Percentiles rank a stretch among this genome's conserved stretches.
phyloP scores from a whole-genome alignment of 2,888 invertebrate genomes.

The Fragum sueziense region DNA sequence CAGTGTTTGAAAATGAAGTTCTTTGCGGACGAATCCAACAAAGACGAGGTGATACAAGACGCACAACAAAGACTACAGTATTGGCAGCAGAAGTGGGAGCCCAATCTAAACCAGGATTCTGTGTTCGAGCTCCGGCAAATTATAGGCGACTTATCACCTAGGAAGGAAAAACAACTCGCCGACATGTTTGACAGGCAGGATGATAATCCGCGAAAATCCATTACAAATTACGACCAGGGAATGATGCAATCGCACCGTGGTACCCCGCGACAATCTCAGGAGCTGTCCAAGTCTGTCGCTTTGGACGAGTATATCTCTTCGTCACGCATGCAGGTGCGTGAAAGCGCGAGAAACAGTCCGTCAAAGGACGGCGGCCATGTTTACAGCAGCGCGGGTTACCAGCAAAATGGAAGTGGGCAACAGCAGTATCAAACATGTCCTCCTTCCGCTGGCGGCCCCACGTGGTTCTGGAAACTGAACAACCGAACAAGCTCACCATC shows the following conservation, averaged over 20 bases:
- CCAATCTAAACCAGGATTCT: constrained; percentile 26
- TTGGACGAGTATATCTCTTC: background rate
- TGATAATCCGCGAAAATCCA: background rate
- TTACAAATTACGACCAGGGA: background rate
- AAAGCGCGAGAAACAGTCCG: constrained; percentile 12
- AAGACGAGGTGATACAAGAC: constrained; percentile 26
- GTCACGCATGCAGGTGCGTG: background rate
- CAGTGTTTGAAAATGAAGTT: constrained; percentile 40
- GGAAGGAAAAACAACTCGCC: background rate
- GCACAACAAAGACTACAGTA: constrained; percentile 24
- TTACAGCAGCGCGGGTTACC: background rate
- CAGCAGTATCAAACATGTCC: background rate
- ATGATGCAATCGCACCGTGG: background rate
- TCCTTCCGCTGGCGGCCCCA: background rate
- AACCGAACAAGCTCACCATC: background rate
- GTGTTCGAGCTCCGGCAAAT: constrained; percentile 33
- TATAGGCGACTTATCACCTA: constrained; percentile 15
- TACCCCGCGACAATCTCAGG: background rate
- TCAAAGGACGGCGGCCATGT: background rate
- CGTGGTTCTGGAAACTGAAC: constrained; percentile 1
- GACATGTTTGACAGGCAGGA: constrained; percentile 14
- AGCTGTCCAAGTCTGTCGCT: background rate
- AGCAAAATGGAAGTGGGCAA: background rate
- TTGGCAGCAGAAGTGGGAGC: constrained; percentile 39
- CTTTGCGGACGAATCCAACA: constrained; percentile 32